Percentiles rank a stretch among this genome's conserved stretches.
Evolutionary conservation across 2,888 invertebrate species (phyloP).

Genomic region (Andrena praecox): DNA sequence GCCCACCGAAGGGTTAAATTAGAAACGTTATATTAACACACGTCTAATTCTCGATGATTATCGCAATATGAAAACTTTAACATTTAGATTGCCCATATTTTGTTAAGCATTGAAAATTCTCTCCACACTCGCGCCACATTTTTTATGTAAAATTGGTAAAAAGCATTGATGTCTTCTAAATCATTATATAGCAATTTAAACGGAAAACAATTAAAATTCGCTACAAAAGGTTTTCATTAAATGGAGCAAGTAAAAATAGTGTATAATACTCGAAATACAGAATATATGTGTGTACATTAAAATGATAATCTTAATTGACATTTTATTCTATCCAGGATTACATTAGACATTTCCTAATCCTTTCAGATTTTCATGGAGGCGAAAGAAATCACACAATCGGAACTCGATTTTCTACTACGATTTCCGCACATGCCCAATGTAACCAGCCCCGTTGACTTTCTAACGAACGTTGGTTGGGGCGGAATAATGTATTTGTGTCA

Average conservation of each 20-base stretch:
- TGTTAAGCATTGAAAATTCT: no score
- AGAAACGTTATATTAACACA: no score
- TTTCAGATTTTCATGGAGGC: constrained; percentile 87
- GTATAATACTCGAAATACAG: no score
- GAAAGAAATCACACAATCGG: constrained; percentile 90
- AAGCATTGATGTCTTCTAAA: not conserved
- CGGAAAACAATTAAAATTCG: not conserved
- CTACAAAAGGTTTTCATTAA: no score
- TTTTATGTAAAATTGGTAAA: not conserved
- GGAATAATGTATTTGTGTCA: constrained; percentile 92
- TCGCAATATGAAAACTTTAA: no score
- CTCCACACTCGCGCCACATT: no score
- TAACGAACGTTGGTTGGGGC: constrained; percentile 92
- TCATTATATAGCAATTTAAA: not conserved
- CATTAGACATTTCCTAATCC: not conserved
- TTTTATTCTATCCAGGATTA: not conserved
- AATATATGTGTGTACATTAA: no score
- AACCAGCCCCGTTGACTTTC: constrained; percentile 92
- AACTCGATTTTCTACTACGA: constrained; percentile 94
- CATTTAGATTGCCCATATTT: no score
- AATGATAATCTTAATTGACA: not conserved
- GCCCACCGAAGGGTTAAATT: no score
- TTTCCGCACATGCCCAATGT: constrained; percentile 92
- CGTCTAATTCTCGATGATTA: no score
- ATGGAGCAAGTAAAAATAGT: no score